phyloP scores from a whole-genome alignment of 2,888 invertebrate genomes.

The Clunio marinus region DNA sequence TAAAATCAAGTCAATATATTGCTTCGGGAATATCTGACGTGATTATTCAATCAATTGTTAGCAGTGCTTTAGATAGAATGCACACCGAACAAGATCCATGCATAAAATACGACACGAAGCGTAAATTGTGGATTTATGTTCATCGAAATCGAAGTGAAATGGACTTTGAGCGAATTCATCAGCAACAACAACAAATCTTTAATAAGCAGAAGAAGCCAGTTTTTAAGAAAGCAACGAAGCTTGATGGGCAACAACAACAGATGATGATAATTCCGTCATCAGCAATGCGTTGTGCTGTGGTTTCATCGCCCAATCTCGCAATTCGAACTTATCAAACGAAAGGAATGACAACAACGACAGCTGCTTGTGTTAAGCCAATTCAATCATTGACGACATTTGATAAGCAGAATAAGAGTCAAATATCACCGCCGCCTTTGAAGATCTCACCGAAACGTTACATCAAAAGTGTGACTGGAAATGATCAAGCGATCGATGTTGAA shows the following conservation, averaged over 20 bases:
- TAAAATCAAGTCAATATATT: slow-evolving; percentile 70
- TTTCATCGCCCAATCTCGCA: not conserved
- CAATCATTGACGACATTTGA: not conserved
- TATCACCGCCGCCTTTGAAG: slow-evolving; percentile 17
- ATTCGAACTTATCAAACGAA: not conserved
- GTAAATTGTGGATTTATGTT: slow-evolving; percentile 94
- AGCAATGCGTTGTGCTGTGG: slow-evolving; percentile 1
- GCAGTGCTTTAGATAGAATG: slow-evolving; percentile 84
- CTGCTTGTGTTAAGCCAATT: not conserved
- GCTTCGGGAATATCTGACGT: slow-evolving; percentile 51
- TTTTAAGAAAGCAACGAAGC: not conserved
- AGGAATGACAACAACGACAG: not conserved
- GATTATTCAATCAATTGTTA: slow-evolving; percentile 69
- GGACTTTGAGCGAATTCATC: slow-evolving; percentile 64
- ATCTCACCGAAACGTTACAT: slow-evolving; percentile 5
- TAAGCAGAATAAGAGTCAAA: not conserved
- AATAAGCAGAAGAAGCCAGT: slow-evolving; percentile 13
- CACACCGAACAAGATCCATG: slow-evolving; percentile 87
- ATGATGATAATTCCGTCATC: not conserved
- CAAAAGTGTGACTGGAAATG: not conserved
- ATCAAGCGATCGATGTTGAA: slow-evolving; percentile 40
- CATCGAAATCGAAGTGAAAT: slow-evolving; percentile 66
- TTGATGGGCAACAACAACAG: not conserved
- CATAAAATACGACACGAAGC: slow-evolving; percentile 85
- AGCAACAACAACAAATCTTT: slow-evolving; percentile 55